Evolutionary conservation across 2,797 vertebrate genomes (phyloP).

Genomic region (Sebastes iracundus): DNA sequence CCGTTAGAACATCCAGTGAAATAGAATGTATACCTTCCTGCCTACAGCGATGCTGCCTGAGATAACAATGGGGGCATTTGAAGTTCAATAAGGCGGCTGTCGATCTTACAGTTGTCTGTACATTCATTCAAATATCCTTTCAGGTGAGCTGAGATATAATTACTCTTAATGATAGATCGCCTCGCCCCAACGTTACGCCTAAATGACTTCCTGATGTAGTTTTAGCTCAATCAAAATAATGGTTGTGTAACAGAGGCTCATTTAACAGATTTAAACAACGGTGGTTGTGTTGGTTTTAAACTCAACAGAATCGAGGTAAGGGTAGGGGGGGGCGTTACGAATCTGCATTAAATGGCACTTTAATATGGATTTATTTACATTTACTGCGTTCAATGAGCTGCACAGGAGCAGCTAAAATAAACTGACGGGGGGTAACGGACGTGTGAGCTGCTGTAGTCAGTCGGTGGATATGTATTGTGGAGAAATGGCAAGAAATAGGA

Average conservation of each 20-base stretch:
- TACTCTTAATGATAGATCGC: not conserved
- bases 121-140: not conserved
- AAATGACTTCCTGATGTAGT: not conserved
- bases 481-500: not conserved
- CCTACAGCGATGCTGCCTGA: not conserved
- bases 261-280: not conserved
- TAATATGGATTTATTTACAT: not conserved
- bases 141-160: too few species aligned
- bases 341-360: too few species aligned
- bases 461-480: not conserved
- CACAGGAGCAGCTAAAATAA: not conserved
- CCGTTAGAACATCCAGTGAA: not conserved
- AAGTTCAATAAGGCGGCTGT: not conserved
- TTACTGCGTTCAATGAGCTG: not conserved
- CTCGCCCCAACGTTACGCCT: not conserved
- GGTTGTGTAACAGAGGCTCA: not conserved
- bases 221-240: not conserved
- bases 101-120: not conserved
- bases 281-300: too few species aligned
- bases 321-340: too few species aligned
- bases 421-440: too few species aligned
- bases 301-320: too few species aligned
- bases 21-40: not conserved
- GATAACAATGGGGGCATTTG: not conserved
- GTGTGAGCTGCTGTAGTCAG: not conserved